phyloP scores from a whole-genome alignment of 2,888 invertebrate genomes.

The Cryptus viduatorius region DNA sequence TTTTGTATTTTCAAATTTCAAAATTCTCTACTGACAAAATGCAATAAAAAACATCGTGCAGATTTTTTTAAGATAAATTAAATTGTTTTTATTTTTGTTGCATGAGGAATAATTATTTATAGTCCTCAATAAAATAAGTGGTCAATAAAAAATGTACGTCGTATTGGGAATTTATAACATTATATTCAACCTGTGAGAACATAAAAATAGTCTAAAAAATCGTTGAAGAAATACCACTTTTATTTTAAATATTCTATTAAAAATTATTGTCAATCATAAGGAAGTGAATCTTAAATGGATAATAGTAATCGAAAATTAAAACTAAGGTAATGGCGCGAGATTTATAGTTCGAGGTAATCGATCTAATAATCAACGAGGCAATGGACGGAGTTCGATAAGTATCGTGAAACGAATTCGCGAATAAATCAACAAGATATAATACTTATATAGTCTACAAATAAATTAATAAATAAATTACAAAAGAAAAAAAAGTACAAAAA shows the following conservation, averaged over 20 bases:
- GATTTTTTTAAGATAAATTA: neutral
- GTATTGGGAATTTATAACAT: no score
- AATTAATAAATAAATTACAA: constrained; percentile 32
- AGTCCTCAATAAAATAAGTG: neutral
- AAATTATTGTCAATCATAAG: neutral
- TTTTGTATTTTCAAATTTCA: neutral
- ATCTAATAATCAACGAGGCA: neutral
- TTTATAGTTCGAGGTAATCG: constrained; percentile 6
- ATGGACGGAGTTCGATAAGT: constrained; percentile 72
- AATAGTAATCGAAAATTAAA: neutral
- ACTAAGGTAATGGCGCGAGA: neutral
- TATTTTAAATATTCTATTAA: neutral
- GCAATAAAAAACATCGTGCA: neutral
- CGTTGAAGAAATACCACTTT: neutral
- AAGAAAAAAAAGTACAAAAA: constrained; percentile 7
- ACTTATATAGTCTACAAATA: neutral
- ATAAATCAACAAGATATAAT: neutral
- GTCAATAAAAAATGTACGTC: no score
- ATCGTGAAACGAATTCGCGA: constrained; percentile 10
- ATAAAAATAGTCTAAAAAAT: no score
- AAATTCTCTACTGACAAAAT: neutral
- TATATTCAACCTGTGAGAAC: no score
- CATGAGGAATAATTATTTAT: neutral
- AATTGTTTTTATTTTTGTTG: neutral
- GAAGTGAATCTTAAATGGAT: neutral